A percentile compares a stretch with the other conserved stretches of the same genome.
Conservation (phyloP, 2,888 invertebrate genomes). For the Chloroclysta siterata region DNA sequence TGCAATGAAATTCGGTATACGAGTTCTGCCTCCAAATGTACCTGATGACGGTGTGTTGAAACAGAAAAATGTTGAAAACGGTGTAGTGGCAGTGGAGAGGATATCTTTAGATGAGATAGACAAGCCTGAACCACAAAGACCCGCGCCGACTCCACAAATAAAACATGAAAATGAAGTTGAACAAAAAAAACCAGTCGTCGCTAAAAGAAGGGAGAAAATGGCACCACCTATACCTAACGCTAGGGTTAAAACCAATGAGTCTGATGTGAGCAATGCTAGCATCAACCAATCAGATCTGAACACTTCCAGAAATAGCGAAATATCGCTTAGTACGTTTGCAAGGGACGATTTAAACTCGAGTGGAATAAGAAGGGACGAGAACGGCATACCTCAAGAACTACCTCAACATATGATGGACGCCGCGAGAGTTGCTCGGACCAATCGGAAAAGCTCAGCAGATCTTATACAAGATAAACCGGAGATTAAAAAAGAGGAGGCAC, state of each 20-base stretch:
- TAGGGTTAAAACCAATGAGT: slow-evolving; percentile 71
- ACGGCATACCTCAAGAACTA: slow-evolving; percentile 88
- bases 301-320: slow-evolving; percentile 66
- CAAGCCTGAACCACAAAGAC: slow-evolving; percentile 69
- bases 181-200: slow-evolving; percentile 80
- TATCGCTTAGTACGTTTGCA: slow-evolving; percentile 61
- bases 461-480: slow-evolving; percentile 57
- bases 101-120: slow-evolving; percentile 74
- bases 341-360: slow-evolving; percentile 83
- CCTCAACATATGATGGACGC: slow-evolving; percentile 90
- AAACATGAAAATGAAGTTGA: slow-evolving; percentile 83
- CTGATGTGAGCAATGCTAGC: slow-evolving; percentile 61
- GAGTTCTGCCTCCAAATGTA: slow-evolving; percentile 86
- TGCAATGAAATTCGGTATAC: slow-evolving; percentile 88
- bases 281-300: slow-evolving; percentile 53
- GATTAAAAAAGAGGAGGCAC: slow-evolving; percentile 37
- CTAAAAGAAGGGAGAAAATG: slow-evolving; percentile 80
- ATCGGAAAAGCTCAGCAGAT: slow-evolving; percentile 85
- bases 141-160: slow-evolving; percentile 65
- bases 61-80: slow-evolving; percentile 76
- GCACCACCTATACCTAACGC: slow-evolving; percentile 81
- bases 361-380: slow-evolving; percentile 85
- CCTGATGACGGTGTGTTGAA: slow-evolving; percentile 81
- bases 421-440: slow-evolving; percentile 88
- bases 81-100: slow-evolving; percentile 64